phyloP scores from a whole-genome alignment of 2,888 invertebrate species.

The Polymixis lichenea region DNA sequence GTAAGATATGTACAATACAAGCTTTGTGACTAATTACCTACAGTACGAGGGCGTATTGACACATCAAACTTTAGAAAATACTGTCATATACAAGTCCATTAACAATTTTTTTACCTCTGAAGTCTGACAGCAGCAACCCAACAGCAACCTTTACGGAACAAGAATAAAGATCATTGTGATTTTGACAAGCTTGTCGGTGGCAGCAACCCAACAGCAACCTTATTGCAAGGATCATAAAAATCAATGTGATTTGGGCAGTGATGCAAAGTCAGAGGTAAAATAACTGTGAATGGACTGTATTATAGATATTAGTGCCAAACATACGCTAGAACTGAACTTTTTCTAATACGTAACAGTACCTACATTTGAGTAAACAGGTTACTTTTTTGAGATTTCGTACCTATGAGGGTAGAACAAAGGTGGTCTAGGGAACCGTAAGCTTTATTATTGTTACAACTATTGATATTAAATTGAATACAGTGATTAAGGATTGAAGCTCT shows the following conservation, averaged over 20 bases:
- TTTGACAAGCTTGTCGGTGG: too few species aligned
- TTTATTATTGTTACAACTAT: too few species aligned
- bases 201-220: too few species aligned
- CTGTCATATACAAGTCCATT: background rate
- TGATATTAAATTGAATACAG: background rate
- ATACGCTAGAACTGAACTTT: background rate
- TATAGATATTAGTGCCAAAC: background rate
- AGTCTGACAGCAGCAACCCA: too few species aligned
- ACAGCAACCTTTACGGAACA: too few species aligned
- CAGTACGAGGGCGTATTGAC: background rate
- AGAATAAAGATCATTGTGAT: too few species aligned
- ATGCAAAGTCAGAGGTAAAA: too few species aligned
- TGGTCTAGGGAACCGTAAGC: too few species aligned
- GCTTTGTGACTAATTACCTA: constrained; percentile 42
- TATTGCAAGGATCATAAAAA: too few species aligned
- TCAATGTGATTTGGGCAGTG: too few species aligned
- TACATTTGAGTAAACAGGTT: background rate
- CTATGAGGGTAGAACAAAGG: background rate
- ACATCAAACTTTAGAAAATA: background rate
- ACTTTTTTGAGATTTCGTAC: background rate
- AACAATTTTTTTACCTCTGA: too few species aligned
- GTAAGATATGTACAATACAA: constrained; percentile 16
- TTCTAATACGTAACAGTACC: background rate
- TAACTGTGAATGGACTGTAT: too few species aligned
- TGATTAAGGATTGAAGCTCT: background rate